These are phyloP conservation scores for Acrossocheilus wenchowensis DNA, from an alignment of 2,797 vertebrate species.

Conservation along the genomic window DNA sequence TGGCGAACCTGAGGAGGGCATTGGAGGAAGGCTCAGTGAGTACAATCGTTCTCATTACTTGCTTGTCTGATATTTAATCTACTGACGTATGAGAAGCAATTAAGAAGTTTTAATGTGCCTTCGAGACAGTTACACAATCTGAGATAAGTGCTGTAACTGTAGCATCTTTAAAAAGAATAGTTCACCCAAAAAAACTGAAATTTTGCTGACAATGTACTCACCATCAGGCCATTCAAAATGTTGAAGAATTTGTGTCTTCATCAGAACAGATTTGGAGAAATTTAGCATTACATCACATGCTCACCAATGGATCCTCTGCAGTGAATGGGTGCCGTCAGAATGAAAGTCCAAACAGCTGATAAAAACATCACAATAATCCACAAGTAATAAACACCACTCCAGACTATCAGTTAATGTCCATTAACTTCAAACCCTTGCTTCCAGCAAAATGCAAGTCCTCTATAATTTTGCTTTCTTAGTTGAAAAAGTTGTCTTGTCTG, in stretches of 20 bases:
- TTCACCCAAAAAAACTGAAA: not conserved
- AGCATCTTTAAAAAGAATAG: not conserved
- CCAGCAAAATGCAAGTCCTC: not conserved
- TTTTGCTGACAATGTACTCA: not conserved
- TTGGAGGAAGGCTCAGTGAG: slow-evolving; percentile 96
- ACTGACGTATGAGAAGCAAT: not conserved
- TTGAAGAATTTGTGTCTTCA: not conserved
- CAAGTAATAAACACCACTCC: not conserved
- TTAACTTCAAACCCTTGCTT: not conserved
- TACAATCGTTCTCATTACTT: slow-evolving; percentile 10
- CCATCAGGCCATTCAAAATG: not conserved
- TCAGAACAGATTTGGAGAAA: not conserved
- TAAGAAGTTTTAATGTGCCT: not conserved
- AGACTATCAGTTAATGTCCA: not conserved
- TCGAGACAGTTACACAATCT: not conserved
- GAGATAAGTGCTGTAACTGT: not conserved
- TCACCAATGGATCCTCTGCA: not conserved
- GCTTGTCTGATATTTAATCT: not conserved
- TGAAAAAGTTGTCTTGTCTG: too few relatives aligned
- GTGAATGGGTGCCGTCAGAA: not conserved
- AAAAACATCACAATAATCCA: not conserved
- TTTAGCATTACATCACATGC: not conserved
- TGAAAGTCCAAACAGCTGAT: not conserved
- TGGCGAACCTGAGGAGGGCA: slow-evolving; percentile 84
- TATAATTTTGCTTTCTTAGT: not conserved